A percentile compares a stretch with the other conserved stretches of the same genome.
These are phyloP conservation scores for Polydrusus cervinus DNA, from an alignment of 2,888 invertebrate species.

Conservation along the genomic window DNA sequence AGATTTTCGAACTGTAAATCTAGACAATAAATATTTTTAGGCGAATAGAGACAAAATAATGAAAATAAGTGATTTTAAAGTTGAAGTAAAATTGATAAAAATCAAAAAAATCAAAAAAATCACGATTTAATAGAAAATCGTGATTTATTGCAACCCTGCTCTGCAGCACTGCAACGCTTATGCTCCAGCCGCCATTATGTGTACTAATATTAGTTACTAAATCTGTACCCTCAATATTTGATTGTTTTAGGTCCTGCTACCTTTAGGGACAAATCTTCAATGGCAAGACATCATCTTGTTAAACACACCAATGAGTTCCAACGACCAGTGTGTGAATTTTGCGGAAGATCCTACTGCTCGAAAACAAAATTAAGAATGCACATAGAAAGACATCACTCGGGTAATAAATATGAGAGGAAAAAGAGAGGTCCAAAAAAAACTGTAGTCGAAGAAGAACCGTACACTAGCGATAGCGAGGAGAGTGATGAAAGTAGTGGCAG, in stretches of 20 bases:
- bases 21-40: too few relatives aligned
- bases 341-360: constrained; percentile 45
- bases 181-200: too few relatives aligned
- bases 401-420: constrained; percentile 28
- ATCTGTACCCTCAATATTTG: too few relatives aligned
- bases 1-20: too few relatives aligned
- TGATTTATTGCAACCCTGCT: too few relatives aligned
- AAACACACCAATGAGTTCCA: constrained; percentile 43
- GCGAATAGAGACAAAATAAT: too few relatives aligned
- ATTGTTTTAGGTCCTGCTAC: constrained; percentile 36
- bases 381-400: constrained; percentile 39
- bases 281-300: constrained; percentile 45
- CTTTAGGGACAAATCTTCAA: constrained; percentile 47
- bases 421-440: constrained; percentile 29
- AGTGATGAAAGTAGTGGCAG: constrained; percentile 29
- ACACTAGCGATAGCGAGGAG: constrained; percentile 9
- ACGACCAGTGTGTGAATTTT: constrained; percentile 38
- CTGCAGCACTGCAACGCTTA: too few relatives aligned
- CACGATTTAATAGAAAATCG: too few relatives aligned
- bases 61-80: too few relatives aligned
- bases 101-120: too few relatives aligned
- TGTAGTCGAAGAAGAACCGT: constrained; percentile 10
- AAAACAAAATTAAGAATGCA: constrained; percentile 41
- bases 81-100: too few relatives aligned
- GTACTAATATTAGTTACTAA: too few relatives aligned